Base-by-base conservation (phyloP, 2,888 invertebrate genomes). In the Drosophila seclusa region DNA sequence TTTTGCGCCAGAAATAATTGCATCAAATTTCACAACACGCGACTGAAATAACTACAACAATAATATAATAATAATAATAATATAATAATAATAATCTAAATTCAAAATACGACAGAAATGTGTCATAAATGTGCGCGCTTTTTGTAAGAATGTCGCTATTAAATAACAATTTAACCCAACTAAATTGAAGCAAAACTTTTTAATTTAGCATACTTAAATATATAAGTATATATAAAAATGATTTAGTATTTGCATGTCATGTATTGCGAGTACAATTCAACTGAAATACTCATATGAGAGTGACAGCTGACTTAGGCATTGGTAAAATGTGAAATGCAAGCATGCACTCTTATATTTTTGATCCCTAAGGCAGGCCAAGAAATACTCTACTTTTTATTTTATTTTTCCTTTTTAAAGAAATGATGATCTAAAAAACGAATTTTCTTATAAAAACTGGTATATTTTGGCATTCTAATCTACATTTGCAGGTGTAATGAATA, bases 1-100 rank as follows among this genome's bases (percentile, higher is more conserved):
- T 83, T 80, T 74, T 68, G 67, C 57, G 66, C 73, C 61, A 75
- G 55, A 82, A 83, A 80, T 85, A 87, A 85, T 85, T 85, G 83
- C 80, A 80, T 73, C 58, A 78, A 71, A 57, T 70, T 61, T 32
- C 24, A 34, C 24, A 70, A 64, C 48, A 87, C 83, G 82, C 83
- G 60, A 83, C 45, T 68, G n/a, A 69, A 78, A 53, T 57, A 55
- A 65, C 36, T 36, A 29, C 27, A 29, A 2, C 13, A 16, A 16
- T 2, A 55, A 27, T 4, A 38, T 29, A 29, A 54, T 2, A 55
- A 55, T 5, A 13, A 38, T 7, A 55, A 4, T 27, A 38, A n/a
- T 38, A 29, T 38, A 29, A 55, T 29, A 38, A 52, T 32, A 32
- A 50, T 31, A 11, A 49, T 53, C 61, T 32, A 73, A 68, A 68